A percentile compares a stretch with the other conserved stretches of the same genome.
These are phyloP conservation scores for Drosophila nannoptera DNA, from an alignment of 1,140 invertebrate genomes.

Conservation along the genomic window DNA sequence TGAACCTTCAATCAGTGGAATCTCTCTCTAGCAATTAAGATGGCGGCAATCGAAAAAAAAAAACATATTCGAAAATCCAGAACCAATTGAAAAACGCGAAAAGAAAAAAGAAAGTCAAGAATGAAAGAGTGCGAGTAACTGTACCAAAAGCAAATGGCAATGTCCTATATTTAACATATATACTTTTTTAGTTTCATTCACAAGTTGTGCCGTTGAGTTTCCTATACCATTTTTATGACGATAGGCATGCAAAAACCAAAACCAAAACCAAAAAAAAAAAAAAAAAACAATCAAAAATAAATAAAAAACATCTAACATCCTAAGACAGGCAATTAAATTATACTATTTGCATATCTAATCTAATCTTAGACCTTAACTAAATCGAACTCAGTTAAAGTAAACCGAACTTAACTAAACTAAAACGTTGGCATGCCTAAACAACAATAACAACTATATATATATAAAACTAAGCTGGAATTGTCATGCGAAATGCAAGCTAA, in stretches of 20 bases:
- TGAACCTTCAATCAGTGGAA: slow-evolving; percentile 1
- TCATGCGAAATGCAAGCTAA: slow-evolving; percentile 26
- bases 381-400: neutral
- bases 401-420: neutral
- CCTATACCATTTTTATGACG: slow-evolving; percentile 31
- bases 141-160: slow-evolving; percentile 32
- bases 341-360: slow-evolving; percentile 22
- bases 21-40: neutral
- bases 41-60: neutral
- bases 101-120: neutral
- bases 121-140: slow-evolving; percentile 6
- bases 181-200: slow-evolving; percentile 33
- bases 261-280: neutral
- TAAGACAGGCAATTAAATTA: slow-evolving; percentile 26
- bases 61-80: neutral
- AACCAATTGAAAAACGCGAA: neutral
- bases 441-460: neutral
- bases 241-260: slow-evolving; percentile 47
- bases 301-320: slow-evolving; percentile 1
- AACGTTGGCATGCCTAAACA: slow-evolving; percentile 50
- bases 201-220: slow-evolving; percentile 47
- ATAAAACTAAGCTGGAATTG: slow-evolving; percentile 25
- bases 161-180: slow-evolving; percentile 66
- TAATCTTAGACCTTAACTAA: slow-evolving; percentile 33
- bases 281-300: no score